Evolutionary conservation across 2,113 vertebrate species (phyloP).

Genomic region (Ptilorrhoa leucosticta): DNA sequence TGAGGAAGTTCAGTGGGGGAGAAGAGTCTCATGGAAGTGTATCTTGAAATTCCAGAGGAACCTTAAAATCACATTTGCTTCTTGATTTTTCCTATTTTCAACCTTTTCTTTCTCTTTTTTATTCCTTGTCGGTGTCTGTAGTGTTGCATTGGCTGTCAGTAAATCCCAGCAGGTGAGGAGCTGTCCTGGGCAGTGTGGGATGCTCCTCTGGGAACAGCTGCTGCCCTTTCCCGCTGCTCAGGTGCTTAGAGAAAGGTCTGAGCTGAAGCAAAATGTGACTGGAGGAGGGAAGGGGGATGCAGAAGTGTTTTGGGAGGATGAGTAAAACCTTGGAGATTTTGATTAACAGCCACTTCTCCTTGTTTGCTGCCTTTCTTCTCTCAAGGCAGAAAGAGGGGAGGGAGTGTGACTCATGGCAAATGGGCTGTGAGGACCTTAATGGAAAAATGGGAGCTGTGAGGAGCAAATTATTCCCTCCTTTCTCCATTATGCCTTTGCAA

Average conservation of each 20-base stretch:
- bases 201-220: background rate
- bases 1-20: background rate
- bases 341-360: background rate
- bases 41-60: background rate
- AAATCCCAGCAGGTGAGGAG: background rate
- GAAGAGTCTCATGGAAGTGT: too few relatives aligned
- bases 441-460: background rate
- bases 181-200: background rate
- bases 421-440: background rate
- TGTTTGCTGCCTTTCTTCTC: background rate
- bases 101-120: background rate
- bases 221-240: background rate
- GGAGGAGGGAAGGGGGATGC: background rate
- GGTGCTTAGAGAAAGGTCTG: background rate
- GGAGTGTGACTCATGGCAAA: background rate
- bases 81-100: background rate
- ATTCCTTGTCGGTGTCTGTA: rapidly evolving
- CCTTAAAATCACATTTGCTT: background rate
- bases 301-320: background rate
- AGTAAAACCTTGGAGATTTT: background rate
- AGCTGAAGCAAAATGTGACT: background rate
- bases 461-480: background rate
- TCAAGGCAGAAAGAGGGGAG: background rate
- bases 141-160: background rate
- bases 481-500: background rate